Base-by-base conservation (phyloP, 2,113 vertebrate genomes). In the Laticauda laticaudata region DNA sequence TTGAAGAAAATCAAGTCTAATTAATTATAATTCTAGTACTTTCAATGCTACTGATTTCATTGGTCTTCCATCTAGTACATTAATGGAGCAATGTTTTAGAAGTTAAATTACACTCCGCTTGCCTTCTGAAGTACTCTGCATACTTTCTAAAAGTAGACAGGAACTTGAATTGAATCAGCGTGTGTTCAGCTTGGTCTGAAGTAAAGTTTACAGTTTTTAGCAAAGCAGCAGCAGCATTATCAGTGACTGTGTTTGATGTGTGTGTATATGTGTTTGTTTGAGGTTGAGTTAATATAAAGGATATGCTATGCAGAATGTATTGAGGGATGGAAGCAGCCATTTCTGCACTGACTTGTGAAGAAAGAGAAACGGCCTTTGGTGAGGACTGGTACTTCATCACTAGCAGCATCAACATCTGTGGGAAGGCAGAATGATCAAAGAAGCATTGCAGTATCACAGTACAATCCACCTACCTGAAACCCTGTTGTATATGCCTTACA, bases 11-110 rank as follows among this genome's bases (percentile, higher is more conserved):
- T 20, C 91, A 86, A 61, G 9, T 90, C 92, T 90, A 94, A 90
- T 45, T 95, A 43, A 91, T 93, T 94, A 26, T 48, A 55, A 0
- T 4, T 86, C 59, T 26, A 89, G 24, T 92, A 88, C 81, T 92
- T 92, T 94, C 34, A 54, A 53, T 87, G 12, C 0, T 93, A 90
- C 64, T 94, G 21, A 56, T 95, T 39, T 64, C 94, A 24, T 69
- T 92, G 59, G n/a, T 39, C 69, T 53, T 10, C 45, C 56, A 0
- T 61, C 2, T 90, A 93, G 88, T 15, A 91, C 5, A 18, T 88
- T 92, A 55, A 54, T 18, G 2, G 3, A 34, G 48, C 34, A 15
- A 51, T 92, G 34, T 90, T 59, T 29, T 57, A 55, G 51, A 56
- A 39, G 90, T 51, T 26, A 94, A 90, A n/a, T 64, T 0, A 93